Base-by-base conservation (phyloP, 1,140 invertebrate genomes). In the Conus ventricosus region DNA sequence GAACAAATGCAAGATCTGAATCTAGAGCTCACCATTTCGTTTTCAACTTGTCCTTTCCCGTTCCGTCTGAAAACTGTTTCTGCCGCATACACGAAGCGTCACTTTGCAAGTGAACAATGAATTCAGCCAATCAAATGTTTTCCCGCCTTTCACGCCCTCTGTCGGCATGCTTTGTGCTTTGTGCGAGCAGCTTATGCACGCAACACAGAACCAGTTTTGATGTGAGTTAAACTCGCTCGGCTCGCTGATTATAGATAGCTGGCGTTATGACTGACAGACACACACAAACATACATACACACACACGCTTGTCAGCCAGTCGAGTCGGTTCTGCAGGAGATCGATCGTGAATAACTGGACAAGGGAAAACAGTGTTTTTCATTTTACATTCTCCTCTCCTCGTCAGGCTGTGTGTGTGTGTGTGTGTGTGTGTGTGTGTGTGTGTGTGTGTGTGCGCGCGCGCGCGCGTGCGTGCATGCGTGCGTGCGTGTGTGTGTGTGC, bases 61-160 rank as follows among this genome's bases (percentile, higher is more conserved):
- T 51, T 53, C 51, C 17, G 51, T 78, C 71, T 39, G 6, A n/a
- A 71, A 6, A 54, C n/a, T 13, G 20, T 8, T 23, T 39, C 55
- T 11, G 57, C 87, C 23, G 91, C 89, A 89, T 91, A 90, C 81
- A 96, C 96, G 6, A 96, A 97, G 86, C 98, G 98, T 93, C 96
- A 96, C 20, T 98, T 97, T 95, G 94, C 67, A 71, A 71, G 67
- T 71, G 67, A 71, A 71, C 67, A 25, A 13, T 27, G 11, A 71
- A 11, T 15, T 80, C 85, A 57, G 17, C 85, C 85, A 87, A 87
- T 87, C 39, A 55, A 57, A 87, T 54, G 20, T 20, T 67, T 87
- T 87, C 75, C 85, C 85, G 71, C 85, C 71, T 25, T 25, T 53
- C 55, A 71, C 85, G 85, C 85, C 85, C 85, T 78, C 85, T 87